Base-by-base conservation (phyloP, 2,888 invertebrate genomes). In the Aelia acuminata region DNA sequence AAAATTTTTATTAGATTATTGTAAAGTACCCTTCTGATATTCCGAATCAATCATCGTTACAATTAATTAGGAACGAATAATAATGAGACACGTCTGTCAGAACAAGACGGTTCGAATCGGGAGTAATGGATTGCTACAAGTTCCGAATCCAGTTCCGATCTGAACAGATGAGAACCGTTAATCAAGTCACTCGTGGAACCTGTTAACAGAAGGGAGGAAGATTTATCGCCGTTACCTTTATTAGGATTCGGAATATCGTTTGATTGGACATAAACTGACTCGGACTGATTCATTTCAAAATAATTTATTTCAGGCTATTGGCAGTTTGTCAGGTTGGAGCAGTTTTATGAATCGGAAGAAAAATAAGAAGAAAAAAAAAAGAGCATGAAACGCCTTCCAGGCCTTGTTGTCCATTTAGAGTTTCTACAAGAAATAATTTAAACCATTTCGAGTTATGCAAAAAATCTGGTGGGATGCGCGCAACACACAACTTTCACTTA, bases 131-230 rank as follows among this genome's bases (percentile, higher is more conserved):
- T 70, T 35, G 35, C 63, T 70, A 35, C 18, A 1, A 35, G 35
- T 70, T 35, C 63, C 63, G 31, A 70, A 70, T 70, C 63, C 63
- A 70, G 63, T 70, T 70, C 35, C 63, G 63, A 70, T 35, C 57
- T 26, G 20, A 57, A 26, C 26, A 26, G 57, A 26, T 57, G 31
- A 35, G 63, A 7, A 70, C 31, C 35, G 63, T 70, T 70, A 70
- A 70, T 70, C 63, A 70, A 70, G 31, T 70, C 63, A 70, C 31
- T 26, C 35, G 18, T 3, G n/a, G 20, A 10, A 35, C 35, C 63
- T 70, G 63, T 70, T 70, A 70, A 70, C 63, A 70, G 31, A 2
- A 8, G 11, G n/a, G n/a, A n/a, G n/a, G n/a, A n/a, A 70, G 63
- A 70, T 70, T 70, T 70, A 70, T 70, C 8, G 63, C 63, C 18